Base-by-base conservation (phyloP, 2,888 invertebrate genomes). In the Sesamia inferens region DNA sequence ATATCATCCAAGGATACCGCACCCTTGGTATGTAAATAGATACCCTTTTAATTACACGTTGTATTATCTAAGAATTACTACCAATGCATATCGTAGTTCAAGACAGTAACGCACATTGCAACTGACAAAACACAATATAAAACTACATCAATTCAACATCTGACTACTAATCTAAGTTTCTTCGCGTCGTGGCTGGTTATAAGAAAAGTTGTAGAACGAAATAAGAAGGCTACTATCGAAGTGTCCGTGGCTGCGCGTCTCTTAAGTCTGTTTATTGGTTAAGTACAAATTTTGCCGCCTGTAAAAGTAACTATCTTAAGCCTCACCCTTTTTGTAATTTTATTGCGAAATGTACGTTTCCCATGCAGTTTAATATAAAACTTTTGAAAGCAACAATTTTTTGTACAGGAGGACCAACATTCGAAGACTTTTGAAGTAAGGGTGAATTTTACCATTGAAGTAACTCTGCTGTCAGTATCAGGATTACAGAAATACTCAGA, bases 161-260 rank as follows among this genome's bases (percentile, higher is more conserved):
- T 57, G 67, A 57, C 57, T 69, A 70, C 69, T 63, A 67, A 80
- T 71, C 75, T 67, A 79, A 71, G 22, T 76, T 76, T 47, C 22
- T 14, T 47, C n/a, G 57, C 19, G 39, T 62, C 24, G 16, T 63
- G 51, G 62, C 62, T 57, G 16, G n/a, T 57, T 61, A 58, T 31
- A 59, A n/a, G 24, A 64, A 61, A 68, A 79, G 10, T 79, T 74
- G 19, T 69, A 55, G 31, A 66, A 54, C 16, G 59, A 54, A 68
- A 71, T 61, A 65, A 79, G 47, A 2, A 31, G 2, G 2, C 3
- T 2, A 31, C 31, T 61, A 51, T 54, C 58, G 13, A 47, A 48
- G 65, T 68, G 65, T 39, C 66, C 39, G 67, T 54, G n/a, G 44
- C 57, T 16, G 48, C 4, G 31, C 70, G 48, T 68, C 58, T 22